Base-by-base conservation (phyloP, 2,797 vertebrate genomes). In the Falco peregrinus region DNA sequence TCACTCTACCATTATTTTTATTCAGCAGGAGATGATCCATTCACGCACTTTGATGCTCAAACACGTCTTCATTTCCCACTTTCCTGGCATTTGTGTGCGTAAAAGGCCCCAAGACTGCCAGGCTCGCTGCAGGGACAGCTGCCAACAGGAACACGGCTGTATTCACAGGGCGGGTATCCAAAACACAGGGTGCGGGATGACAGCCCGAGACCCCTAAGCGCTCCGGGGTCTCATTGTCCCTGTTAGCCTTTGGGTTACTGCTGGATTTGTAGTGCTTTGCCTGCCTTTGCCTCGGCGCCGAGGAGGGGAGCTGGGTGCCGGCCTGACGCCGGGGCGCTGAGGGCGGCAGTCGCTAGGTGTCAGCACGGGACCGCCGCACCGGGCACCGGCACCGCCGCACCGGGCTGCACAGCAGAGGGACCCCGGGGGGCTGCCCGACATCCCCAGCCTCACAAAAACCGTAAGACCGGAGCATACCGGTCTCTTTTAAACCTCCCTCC, bases 301-400 rank as follows among this genome's bases (percentile, higher is more conserved):
- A 8, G 79, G 22, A 26, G 59, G 37, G 74, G 13, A 16, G 12
- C 10, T 3, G n/a, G 29, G 69, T 43, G 45, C 20, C 33, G 5
- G 19, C 24, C 4, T 3, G 0, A 1, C 24, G 3, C 13, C 24
- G 37, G 73, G 59, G n/a, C 76, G 78, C 31, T 3, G 39, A 6
- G 10, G 51, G 37, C 56, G 45, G 56, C 13, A 64, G 83, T 90
- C 95, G 85, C 81, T 97, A 97, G 97, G 84, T 97, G 97, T 96
- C 97, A 97, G 92, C 81, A 83, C 25, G 75, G 75, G 22, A 95
- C 96, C 61, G 78, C 37, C 83, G 6, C 82, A 90, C 15, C 26
- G 54, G 35, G 43, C 24, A 6, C 60, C 13, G 39, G 39, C 39
- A 41, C 39, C 39, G 39, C 37, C 9, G 22, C 35, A 13, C 28